Base-by-base conservation (phyloP, 2,888 invertebrate genomes). In the Oxyscelio sp. region DNA sequence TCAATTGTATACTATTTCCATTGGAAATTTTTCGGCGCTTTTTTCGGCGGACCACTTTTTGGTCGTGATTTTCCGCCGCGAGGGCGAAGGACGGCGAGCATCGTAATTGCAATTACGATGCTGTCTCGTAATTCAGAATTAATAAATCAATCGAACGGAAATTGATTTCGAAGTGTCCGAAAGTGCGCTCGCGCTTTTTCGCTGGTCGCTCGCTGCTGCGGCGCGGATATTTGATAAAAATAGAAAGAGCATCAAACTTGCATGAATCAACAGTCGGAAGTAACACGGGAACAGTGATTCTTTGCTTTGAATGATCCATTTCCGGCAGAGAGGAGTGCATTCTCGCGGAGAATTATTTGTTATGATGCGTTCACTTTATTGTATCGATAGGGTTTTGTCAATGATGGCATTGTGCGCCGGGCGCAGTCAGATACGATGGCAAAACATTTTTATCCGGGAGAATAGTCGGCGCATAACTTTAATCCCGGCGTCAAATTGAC, bases 301-400 rank as follows among this genome's bases (percentile, higher is more conserved):
- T 79, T 82, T 65, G 75, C 70, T 61, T 58, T 65, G 74, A 79
- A 79, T 79, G 83, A 75, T 83, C 63, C 58, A 83, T 83, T 79
- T 83, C 83, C 83, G 83, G 74, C 79, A 74, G 73, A 79, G 83
- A 83, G 56, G 45, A 78, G 52, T 74, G 78, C 83, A 66, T 65
- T 43, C 71, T 77, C 59, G 77, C 45, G 15, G 63, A 78, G 77
- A 77, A 78, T 83, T 77, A 78, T 83, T 83, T 83, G 71, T 71
- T 83, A 73, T 83, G 63, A 70, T 83, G 77, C 66, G 24, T 17
- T 61, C 58, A 74, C 45, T 83, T 74, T 74, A 65, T 83, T 74
- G 78, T 74, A 66, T 63, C 78, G 83, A 79, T 68, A 58, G 78
- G 77, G 48, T 66, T 74, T 83, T 83, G 83, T 74, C 83, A 79